Evolutionary conservation across 2,888 invertebrate genomes (phyloP), one percentile per base, ranked within the genome.

Genomic region (Mythimna loreyi): DNA sequence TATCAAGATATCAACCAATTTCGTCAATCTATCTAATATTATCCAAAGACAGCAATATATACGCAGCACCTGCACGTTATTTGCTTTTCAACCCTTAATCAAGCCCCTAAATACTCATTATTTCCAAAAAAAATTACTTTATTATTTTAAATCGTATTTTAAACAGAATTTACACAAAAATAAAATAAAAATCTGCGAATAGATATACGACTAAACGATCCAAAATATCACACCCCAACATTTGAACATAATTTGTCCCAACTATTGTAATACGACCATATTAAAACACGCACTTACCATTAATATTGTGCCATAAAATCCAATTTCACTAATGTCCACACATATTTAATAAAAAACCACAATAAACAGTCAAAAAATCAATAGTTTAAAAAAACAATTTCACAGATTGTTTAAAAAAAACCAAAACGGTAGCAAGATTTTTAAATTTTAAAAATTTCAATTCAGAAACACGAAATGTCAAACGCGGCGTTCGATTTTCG

Each of bases 401-500:
- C 75, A 80, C 62, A 49, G n/a, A 68, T 52, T 59, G 23, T 65
- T 69, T 50, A 1, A 13, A 62, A 13, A 6, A 49, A 69, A 59
- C 28, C 30, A 63, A 69, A 62, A 78, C 69, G n/a, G 45, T 36
- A 40, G 40, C 61, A 40, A 21, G 45, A 28, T 30, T 63, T 68
- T 56, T 52, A 0, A 52, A 9, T 53, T 68, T 63, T 58, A 59
- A 56, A 59, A 56, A 25, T 67, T 66, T 58, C 23, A 49, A 66
- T 61, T 68, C 56, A 21, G 43, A 53, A 68, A 72, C 67, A 67
- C 74, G 74, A 81, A 77, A 81, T 77, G 81, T 81, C 81, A 82
- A 81, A 83, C 80, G 79, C 85, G 84, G 67, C 75, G 82, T 87
- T 89, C 89, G 86, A 88, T 85, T 85, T 88, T 84, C 79, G 81